A percentile compares a stretch with the other conserved stretches of the same genome.
phyloP scores from a whole-genome alignment of 1,140 invertebrate genomes.

The Drosophila sucinea region DNA sequence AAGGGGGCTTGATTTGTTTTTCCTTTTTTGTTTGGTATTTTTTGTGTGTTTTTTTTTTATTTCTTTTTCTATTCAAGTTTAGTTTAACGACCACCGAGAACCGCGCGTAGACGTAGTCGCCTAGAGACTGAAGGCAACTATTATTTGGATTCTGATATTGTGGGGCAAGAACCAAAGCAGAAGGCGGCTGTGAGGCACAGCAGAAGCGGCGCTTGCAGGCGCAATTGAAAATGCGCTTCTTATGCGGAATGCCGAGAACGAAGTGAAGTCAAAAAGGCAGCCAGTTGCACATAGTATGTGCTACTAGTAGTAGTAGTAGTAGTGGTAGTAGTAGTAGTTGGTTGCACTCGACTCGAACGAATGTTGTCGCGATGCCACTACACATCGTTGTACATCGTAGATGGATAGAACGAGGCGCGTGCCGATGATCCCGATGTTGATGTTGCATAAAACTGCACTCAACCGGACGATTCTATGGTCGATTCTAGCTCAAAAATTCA shows the following conservation, averaged over 20 bases:
- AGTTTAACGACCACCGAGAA: slow-evolving; percentile 52
- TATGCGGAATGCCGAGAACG: slow-evolving; percentile 56
- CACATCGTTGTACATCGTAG: no score
- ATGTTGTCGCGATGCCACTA: not conserved
- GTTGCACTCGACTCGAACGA: slow-evolving; percentile 67
- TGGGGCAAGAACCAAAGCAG: slow-evolving; percentile 56
- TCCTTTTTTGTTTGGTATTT: not conserved
- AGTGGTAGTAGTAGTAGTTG: slow-evolving; percentile 53
- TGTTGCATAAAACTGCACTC: slow-evolving; percentile 9
- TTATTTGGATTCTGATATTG: slow-evolving; percentile 11
- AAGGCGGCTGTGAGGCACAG: slow-evolving; percentile 33
- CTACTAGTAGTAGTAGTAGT: slow-evolving; percentile 25
- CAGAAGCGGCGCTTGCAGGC: slow-evolving; percentile 64
- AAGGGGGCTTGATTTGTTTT: not conserved
- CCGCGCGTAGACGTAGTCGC: slow-evolving; percentile 73
- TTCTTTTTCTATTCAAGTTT: not conserved
- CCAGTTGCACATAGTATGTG: not conserved
- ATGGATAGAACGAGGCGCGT: not conserved
- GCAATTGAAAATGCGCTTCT: slow-evolving; percentile 65
- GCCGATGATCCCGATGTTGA: not conserved
- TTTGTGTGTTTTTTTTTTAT: not conserved
- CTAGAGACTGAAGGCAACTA: slow-evolving; percentile 69
- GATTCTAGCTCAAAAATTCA: slow-evolving; percentile 13
- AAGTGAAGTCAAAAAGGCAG: slow-evolving; percentile 30
- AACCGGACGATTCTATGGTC: slow-evolving; percentile 25